A percentile compares a stretch with the other conserved stretches of the same genome.
These are phyloP conservation scores for Tychaedon coryphoeus DNA, from an alignment of 2,113 vertebrate species.

Conservation along the genomic window DNA sequence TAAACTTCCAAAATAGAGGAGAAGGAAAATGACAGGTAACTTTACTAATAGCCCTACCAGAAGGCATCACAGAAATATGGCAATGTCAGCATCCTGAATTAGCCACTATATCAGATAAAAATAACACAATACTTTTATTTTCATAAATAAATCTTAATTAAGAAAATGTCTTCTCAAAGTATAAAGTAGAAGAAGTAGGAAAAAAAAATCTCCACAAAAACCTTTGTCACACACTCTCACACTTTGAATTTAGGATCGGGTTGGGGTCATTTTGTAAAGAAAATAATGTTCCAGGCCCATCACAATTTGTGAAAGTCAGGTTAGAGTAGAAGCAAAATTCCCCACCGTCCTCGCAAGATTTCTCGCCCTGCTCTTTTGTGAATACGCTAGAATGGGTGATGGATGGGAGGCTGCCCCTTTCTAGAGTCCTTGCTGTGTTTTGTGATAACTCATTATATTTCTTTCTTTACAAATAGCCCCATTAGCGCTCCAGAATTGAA, in stretches of 20 bases:
- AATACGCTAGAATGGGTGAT: conserved; percentile 74
- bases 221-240: not conserved
- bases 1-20: conserved; percentile 18
- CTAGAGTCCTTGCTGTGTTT: conserved; percentile 78
- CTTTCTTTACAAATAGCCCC: conserved; percentile 82
- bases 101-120: conserved; percentile 39
- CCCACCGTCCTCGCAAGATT: conserved; percentile 67
- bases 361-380: conserved; percentile 65
- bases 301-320: conserved; percentile 51
- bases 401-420: conserved; percentile 72
- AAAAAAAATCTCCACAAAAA: not conserved
- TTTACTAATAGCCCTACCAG: conserved; percentile 12
- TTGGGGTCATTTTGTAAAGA: conserved; percentile 61
- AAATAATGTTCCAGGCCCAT: conserved; percentile 36
- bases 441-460: conserved; percentile 84
- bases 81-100: not conserved
- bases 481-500: conserved; percentile 75
- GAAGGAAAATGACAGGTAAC: not conserved
- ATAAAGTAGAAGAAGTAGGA: not conserved
- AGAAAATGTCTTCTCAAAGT: not conserved
- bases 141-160: conserved; percentile 55
- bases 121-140: conserved; percentile 30
- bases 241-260: not conserved
- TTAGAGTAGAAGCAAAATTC: conserved; percentile 58
- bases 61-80: conserved; percentile 22